Evolutionary conservation across 2,888 invertebrate genomes (phyloP), one percentile per base, ranked within the genome.

Genomic region (Brachyptera putata): DNA sequence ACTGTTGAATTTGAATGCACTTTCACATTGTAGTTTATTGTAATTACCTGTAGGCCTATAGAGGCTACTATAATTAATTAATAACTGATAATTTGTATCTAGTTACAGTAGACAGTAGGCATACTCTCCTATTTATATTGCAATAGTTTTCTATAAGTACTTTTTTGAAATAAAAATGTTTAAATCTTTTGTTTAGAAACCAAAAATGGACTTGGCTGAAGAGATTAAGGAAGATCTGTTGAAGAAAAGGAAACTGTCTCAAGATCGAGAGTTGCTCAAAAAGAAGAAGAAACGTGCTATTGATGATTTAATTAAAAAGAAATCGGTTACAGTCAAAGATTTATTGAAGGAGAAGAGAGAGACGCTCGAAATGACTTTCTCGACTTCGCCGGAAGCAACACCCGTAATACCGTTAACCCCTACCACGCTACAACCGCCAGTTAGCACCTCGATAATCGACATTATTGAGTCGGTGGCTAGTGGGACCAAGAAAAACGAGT

Each of bases 401-500:
- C n/a, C 3, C 37, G 3, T 4, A 14, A 11, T 16, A 14, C 3
- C 13, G 3, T 16, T 37, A 9, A 3, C 37, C 24, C 5, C 48
- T 22, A 5, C 24, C 13, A 24, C 22, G n/a, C 5, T 11, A 7
- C 48, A 48, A 25, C n/a, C 25, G 25, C 11, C 13, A 18, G 36
- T 21, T 9, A 21, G 18, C 62, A 75, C 71, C 61, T 69, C 70
- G 49, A 76, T 80, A 43, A 75, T 74, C 57, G 79, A 79, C 66
- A 76, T 77, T 14, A 81, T 81, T 64, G 81, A 82, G 66, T 79
- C 80, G 39, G 81, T 81, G 13, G 76, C 80, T 14, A 79, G 76
- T 67, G 78, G 75, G n/a, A 72, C 71, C 2, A 67, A 71, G 58
- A 68, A 36, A n/a, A 55, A 36, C 26, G 59, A 56, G 37, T 3